Evolutionary conservation across 2,797 vertebrate species (phyloP).

Genomic region (Leuciscus waleckii): DNA sequence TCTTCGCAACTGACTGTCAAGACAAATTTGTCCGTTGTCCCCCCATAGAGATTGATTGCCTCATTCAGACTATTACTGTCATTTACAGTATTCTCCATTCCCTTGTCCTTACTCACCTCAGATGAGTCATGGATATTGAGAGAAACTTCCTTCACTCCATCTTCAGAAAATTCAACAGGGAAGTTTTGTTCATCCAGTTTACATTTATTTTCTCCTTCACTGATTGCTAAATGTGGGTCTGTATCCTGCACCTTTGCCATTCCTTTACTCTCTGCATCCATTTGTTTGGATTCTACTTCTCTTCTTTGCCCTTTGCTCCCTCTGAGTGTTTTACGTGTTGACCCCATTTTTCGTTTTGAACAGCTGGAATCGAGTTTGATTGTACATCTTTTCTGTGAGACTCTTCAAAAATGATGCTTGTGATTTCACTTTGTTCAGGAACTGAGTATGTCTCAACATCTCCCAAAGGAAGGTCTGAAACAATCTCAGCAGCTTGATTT

Average conservation of each 20-base stretch:
- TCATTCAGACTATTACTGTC: background rate
- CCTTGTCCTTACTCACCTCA: constrained; percentile 19
- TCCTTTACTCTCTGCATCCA: background rate
- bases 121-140: background rate
- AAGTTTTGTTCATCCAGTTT: background rate
- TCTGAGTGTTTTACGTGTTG: constrained; percentile 7
- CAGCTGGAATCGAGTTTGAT: background rate
- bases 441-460: background rate
- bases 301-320: background rate
- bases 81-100: background rate
- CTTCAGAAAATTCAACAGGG: background rate
- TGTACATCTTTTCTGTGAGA: background rate
- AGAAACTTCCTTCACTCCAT: background rate
- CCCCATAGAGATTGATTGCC: background rate
- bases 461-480: constrained; percentile 8
- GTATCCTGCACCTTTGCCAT: background rate
- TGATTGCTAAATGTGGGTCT: background rate
- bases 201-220: background rate
- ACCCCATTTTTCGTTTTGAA: constrained; percentile 34
- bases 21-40: background rate
- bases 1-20: constrained; percentile 5
- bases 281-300: background rate
- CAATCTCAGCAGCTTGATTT: constrained; percentile 1
- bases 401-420: background rate
- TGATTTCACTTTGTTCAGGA: background rate